These are phyloP conservation scores for Florisuga fusca DNA, from an alignment of 2,797 vertebrate species.

Conservation along the genomic window DNA sequence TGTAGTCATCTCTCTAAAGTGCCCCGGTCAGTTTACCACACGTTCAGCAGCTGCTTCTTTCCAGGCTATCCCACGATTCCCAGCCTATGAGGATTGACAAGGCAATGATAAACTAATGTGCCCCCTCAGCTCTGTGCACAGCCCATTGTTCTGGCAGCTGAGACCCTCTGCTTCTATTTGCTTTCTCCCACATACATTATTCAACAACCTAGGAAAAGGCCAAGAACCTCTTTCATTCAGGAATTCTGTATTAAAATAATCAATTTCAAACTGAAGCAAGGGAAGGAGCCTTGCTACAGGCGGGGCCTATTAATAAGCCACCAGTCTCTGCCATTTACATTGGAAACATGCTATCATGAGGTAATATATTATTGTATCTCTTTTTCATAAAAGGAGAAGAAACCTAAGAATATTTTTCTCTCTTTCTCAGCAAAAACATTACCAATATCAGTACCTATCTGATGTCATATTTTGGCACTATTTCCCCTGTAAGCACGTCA, in stretches of 20 bases:
- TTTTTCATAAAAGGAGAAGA: constrained; percentile 42
- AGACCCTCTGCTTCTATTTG: constrained; percentile 99
- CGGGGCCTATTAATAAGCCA: constrained; percentile 80
- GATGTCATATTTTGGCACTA: background rate
- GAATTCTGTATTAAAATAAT: constrained; percentile 90
- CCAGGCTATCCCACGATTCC: constrained; percentile 94
- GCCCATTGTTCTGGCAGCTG: constrained; percentile 95
- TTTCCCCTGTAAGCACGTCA: background rate
- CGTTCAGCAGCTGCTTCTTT: constrained; percentile 99
- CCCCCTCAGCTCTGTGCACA: constrained; percentile 94
- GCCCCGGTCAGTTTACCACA: constrained; percentile 89
- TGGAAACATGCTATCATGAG: constrained; percentile 75
- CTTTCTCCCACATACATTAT: constrained; percentile 99
- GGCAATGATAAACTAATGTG: constrained; percentile 99
- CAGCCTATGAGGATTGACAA: constrained; percentile 99
- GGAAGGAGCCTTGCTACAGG: constrained; percentile 81
- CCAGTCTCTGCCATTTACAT: constrained; percentile 81
- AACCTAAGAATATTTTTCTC: background rate
- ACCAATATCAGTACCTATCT: background rate
- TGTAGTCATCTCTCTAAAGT: constrained; percentile 81
- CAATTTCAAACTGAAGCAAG: constrained; percentile 84
- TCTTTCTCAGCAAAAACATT: background rate
- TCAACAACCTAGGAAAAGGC: constrained; percentile 99
- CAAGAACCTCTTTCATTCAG: constrained; percentile 96
- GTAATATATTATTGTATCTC: constrained; percentile 77